Evolutionary conservation across 2,113 vertebrate species (phyloP), one percentile per base, ranked within the genome.

Genomic region (Echinops telfairi): DNA sequence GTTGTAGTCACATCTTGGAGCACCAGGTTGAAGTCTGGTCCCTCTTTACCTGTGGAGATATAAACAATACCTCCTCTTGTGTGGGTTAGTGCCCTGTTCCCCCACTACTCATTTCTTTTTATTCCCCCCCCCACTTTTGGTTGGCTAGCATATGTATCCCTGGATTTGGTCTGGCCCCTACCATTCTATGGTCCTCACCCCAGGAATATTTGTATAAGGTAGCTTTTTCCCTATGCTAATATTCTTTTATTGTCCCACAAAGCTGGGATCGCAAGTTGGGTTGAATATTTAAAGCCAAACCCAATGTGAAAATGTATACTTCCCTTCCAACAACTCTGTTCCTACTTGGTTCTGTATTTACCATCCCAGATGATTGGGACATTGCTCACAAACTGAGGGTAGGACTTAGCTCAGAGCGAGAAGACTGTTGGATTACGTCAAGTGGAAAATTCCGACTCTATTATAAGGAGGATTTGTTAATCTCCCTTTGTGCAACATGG

Each of bases 221-320:
- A 97, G 96, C 97, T 92, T 92, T 92, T 40, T 40, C 40, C 7
- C 40, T 40, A 97, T 97, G 96, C 91, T 94, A 93, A 86, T 89
- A 25, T 66, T 94, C 89, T 96, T 97, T 96, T 88, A 94, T 96
- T 94, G 97, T 92, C 43, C 90, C 81, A 94, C 27, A 94, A 76
- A 36, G 17, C 11, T 64, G 66, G 15, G 31, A 87, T 5, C 0
- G 93, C 76, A 89, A 94, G 76, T 91, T 92, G 90, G 88, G 20
- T 70, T 93, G 93, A 94, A 92, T 58, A 95, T 86, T 93, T 73
- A 87, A 95, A 97, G 60, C 82, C 89, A 96, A 79, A 92, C 40
- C 11, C 82, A 80, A 47, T 66, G 33, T 88, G 91, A 90, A 93
- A 93, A 92, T 80, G 86, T 40, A 88, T 62, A 73, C n/a, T 81